Conservation (phyloP, 1,140 invertebrate genomes). For the Ostrea denselamellosa region DNA sequence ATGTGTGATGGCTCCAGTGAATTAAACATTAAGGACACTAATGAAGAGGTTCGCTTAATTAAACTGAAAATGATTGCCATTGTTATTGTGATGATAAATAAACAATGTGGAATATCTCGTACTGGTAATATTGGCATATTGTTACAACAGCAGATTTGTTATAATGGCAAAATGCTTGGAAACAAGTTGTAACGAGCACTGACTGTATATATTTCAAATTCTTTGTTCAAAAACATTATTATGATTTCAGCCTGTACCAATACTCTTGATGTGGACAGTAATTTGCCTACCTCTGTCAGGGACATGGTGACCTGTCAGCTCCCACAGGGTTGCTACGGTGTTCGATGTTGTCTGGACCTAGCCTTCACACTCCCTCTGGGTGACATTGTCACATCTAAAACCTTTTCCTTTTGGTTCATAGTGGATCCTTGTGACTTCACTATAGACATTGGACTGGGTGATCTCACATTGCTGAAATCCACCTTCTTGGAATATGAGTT, state of each 20-base stretch:
- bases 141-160: too few species aligned
- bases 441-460: slow-evolving; percentile 60
- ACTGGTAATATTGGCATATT: too few species aligned
- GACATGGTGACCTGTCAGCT: slow-evolving; percentile 57
- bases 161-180: too few species aligned
- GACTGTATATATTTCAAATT: too few species aligned
- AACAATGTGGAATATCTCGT: too few species aligned
- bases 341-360: slow-evolving; percentile 62
- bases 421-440: slow-evolving; percentile 63
- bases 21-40: too few species aligned
- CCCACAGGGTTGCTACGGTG: slow-evolving; percentile 61
- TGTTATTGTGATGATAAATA: too few species aligned
- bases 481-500: slow-evolving; percentile 48
- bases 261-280: slow-evolving; percentile 52
- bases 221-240: neutral
- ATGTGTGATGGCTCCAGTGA: too few species aligned
- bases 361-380: slow-evolving; percentile 58
- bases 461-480: slow-evolving; percentile 42
- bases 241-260: slow-evolving; percentile 54
- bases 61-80: too few species aligned
- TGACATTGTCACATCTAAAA: slow-evolving; percentile 7
- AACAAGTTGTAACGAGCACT: too few species aligned
- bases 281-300: slow-evolving; percentile 55
- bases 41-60: too few species aligned
- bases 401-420: slow-evolving; percentile 57